A percentile compares a stretch with the other conserved stretches of the same genome.
Conservation (phyloP, 2,888 invertebrate genomes). For the Anorthoa munda region DNA sequence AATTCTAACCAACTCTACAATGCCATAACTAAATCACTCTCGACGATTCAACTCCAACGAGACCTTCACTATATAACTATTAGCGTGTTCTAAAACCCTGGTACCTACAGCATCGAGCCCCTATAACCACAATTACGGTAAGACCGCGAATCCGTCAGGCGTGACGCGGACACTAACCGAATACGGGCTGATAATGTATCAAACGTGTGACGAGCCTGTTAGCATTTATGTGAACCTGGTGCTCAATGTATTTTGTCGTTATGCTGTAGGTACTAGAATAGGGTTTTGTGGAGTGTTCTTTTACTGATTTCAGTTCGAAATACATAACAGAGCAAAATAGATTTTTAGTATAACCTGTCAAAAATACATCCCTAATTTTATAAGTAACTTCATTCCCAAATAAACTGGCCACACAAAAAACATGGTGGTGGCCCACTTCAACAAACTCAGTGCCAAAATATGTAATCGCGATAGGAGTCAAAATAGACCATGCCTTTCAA, state of each 20-base stretch:
- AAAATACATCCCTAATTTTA: too few relatives aligned
- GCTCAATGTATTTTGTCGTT: slow-evolving; percentile 23
- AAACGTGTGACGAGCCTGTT: slow-evolving; percentile 49
- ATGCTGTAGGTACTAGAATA: not conserved
- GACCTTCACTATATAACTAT: slow-evolving; percentile 46
- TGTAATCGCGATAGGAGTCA: too few relatives aligned
- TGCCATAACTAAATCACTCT: slow-evolving; percentile 1
- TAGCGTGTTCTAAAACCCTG: slow-evolving; percentile 42
- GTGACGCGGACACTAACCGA: slow-evolving; percentile 56
- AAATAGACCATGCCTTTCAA: too few relatives aligned
- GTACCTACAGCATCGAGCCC: slow-evolving; percentile 54
- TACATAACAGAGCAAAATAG: too few relatives aligned
- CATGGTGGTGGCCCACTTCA: too few relatives aligned
- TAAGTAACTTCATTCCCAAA: too few relatives aligned
- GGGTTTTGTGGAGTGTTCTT: not conserved
- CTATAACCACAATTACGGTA: slow-evolving; percentile 65
- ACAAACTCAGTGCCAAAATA: too few relatives aligned
- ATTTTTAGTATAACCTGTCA: too few relatives aligned
- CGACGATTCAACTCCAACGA: slow-evolving; percentile 9
- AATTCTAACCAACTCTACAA: slow-evolving; percentile 1
- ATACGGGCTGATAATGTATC: slow-evolving; percentile 62
- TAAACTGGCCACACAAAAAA: too few relatives aligned
- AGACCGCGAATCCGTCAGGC: slow-evolving; percentile 64
- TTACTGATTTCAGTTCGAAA: not conserved
- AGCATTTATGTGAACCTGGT: slow-evolving; percentile 34